phyloP scores from a whole-genome alignment of 2,113 vertebrate species.

The Cephalopterus ornatus region DNA sequence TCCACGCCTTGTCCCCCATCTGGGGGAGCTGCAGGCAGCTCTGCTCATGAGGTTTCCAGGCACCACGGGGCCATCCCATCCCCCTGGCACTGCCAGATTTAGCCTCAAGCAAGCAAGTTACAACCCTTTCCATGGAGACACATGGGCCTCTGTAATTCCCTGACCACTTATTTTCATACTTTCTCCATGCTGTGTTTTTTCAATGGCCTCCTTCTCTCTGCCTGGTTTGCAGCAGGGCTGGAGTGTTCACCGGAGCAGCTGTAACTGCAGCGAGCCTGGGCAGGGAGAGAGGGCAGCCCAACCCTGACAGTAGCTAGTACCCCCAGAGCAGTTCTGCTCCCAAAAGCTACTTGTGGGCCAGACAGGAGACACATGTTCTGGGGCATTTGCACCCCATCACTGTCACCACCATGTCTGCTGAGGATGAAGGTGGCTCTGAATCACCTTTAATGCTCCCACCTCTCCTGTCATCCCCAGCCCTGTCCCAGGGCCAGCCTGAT shows the following conservation, averaged over 20 bases:
- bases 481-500: not conserved
- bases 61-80: rapidly evolving
- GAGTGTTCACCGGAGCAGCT: not conserved
- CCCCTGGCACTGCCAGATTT: not conserved
- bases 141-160: constrained; percentile 5
- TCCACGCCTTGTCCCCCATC: not conserved
- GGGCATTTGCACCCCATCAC: not conserved
- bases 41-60: not conserved
- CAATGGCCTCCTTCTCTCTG: not conserved
- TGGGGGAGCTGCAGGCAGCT: not conserved
- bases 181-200: not conserved
- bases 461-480: not conserved
- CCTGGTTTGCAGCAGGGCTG: not conserved
- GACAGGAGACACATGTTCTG: not conserved
- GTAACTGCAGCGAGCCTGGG: rapidly evolving
- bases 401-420: not conserved
- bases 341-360: rapidly evolving
- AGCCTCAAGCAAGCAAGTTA: not conserved
- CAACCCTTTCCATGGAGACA: constrained; percentile 24
- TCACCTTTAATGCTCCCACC: not conserved
- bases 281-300: not conserved
- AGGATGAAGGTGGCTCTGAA: not conserved
- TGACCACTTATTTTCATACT: constrained; percentile 39
- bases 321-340: not conserved
- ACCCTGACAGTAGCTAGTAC: not conserved